Conservation (phyloP, 1,140 invertebrate genomes). For the Paraescarpia echinospica region DNA sequence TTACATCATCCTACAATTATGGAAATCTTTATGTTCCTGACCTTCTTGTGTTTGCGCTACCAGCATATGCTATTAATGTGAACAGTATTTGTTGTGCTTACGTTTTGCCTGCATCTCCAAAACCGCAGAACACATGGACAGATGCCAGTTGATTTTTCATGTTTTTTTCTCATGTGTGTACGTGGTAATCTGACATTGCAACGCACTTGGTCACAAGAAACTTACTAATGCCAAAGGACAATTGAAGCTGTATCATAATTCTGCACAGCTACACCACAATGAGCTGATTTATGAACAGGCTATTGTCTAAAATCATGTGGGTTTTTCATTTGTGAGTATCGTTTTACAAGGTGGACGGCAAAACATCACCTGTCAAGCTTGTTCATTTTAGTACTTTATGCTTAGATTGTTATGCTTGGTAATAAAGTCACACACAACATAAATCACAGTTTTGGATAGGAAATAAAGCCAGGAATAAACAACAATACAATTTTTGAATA, state of each 20-base stretch:
- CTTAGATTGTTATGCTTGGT: no score
- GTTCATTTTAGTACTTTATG: no score
- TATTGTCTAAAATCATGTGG: neutral
- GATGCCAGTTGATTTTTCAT: no score
- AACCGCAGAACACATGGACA: neutral
- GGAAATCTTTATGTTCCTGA: neutral
- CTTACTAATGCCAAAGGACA: neutral
- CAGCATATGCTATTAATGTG: neutral
- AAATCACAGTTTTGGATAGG: neutral
- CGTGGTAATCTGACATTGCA: neutral
- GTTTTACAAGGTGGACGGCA: neutral
- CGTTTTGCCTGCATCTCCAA: neutral
- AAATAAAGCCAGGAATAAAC: neutral
- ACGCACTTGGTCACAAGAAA: no score
- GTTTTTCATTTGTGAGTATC: conserved; percentile 1
- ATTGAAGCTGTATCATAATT: no score
- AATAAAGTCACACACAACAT: neutral
- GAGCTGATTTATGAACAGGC: neutral
- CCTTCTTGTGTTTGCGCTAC: neutral
- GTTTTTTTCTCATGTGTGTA: neutral
- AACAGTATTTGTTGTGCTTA: neutral
- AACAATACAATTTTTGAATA: no score
- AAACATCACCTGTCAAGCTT: neutral
- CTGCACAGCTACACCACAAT: neutral
- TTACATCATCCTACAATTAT: neutral